phyloP scores from a whole-genome alignment of 2,888 invertebrate species.

The Aphelenchoides bicaudatus region DNA sequence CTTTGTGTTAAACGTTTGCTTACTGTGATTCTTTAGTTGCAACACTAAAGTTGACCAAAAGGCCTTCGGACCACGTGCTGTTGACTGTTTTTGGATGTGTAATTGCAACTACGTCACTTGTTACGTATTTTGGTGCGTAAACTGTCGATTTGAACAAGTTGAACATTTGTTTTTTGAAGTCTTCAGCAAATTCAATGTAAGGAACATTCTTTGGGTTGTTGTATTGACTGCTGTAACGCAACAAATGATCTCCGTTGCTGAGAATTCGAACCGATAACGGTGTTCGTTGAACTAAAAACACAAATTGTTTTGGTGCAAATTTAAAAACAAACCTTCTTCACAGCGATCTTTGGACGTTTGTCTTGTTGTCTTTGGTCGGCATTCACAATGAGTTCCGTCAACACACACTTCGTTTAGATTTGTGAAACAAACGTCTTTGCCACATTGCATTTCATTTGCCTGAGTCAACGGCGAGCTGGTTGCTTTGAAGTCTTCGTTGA shows the following conservation, averaged over 20 bases:
- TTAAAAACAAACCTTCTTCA: too few relatives aligned
- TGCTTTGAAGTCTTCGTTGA: not conserved
- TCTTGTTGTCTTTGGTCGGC: constrained; percentile 44
- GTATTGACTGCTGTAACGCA: constrained; percentile 50
- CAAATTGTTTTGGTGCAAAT: too few relatives aligned
- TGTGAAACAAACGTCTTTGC: constrained; percentile 1
- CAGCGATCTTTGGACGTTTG: constrained; percentile 39
- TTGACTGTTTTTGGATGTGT: constrained; percentile 48
- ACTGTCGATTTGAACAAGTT: constrained; percentile 43
- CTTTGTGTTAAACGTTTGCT: constrained; percentile 15
- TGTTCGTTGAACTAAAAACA: constrained; percentile 40
- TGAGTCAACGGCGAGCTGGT: not conserved
- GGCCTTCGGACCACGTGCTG: constrained; percentile 35
- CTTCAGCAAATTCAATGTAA: constrained; percentile 46
- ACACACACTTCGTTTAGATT: constrained; percentile 42
- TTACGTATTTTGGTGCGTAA: constrained; percentile 41
- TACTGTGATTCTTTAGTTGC: not conserved
- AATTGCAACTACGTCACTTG: constrained; percentile 47
- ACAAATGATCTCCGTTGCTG: constrained; percentile 37
- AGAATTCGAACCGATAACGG: constrained; percentile 46
- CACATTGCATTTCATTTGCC: constrained; percentile 11
- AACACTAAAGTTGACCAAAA: constrained; percentile 37
- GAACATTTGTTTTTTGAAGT: constrained; percentile 40
- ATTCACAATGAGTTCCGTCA: constrained; percentile 49
- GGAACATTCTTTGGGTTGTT: constrained; percentile 43